phyloP scores from a whole-genome alignment of 2,888 invertebrate genomes.

The Acholoe squamosa region DNA sequence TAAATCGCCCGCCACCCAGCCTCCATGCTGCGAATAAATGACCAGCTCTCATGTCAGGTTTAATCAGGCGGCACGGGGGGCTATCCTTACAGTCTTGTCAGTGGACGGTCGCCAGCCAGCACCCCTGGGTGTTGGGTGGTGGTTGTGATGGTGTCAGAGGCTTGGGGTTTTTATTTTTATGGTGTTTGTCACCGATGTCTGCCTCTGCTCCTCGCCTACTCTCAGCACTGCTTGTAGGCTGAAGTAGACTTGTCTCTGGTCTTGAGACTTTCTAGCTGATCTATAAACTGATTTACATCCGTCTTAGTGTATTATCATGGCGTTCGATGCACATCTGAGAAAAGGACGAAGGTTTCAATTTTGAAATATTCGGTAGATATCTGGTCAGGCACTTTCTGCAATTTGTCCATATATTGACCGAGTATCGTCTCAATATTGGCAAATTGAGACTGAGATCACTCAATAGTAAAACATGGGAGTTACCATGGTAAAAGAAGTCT shows the following conservation, averaged over 20 bases:
- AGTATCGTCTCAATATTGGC: no score
- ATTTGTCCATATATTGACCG: no score
- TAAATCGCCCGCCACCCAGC: background rate
- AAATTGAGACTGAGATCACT: no score
- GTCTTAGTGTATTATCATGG: no score
- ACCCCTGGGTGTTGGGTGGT: no score
- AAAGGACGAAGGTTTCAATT: no score
- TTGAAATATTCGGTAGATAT: no score
- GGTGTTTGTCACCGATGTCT: background rate
- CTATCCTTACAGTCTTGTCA: constrained; percentile 19
- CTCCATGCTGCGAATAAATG: constrained; percentile 3
- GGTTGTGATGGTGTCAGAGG: background rate
- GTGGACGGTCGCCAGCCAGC: background rate
- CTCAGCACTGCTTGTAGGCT: background rate
- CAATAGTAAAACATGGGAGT: no score
- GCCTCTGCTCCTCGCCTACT: background rate
- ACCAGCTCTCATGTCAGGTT: constrained; percentile 14
- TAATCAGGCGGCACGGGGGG: background rate
- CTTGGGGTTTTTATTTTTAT: background rate
- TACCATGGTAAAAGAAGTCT: no score
- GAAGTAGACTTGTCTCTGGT: background rate
- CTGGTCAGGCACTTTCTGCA: no score
- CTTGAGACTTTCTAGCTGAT: background rate
- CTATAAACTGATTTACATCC: no score
- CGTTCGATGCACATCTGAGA: no score